A percentile compares a stretch with the other conserved stretches of the same genome.
Evolutionary conservation across 2,888 invertebrate species (phyloP).

Genomic region (Craniophora ligustri): DNA sequence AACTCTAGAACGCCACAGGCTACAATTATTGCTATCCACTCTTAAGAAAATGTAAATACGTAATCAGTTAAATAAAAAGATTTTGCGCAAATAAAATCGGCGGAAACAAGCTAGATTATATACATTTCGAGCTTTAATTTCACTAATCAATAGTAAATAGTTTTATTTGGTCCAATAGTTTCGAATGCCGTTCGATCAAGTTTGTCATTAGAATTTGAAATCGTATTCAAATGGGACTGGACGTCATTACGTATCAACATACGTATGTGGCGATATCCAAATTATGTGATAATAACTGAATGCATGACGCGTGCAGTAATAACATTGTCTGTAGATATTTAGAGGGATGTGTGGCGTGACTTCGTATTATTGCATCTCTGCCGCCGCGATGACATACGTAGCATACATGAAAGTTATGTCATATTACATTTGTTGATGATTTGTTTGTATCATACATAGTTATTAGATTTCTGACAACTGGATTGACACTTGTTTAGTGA

Average conservation of each 20-base stretch:
- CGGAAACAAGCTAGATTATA: not conserved
- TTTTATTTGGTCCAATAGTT: conserved; percentile 28
- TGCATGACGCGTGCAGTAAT: conserved; percentile 65
- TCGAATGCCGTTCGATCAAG: conserved; percentile 46
- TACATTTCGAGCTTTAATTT: not conserved
- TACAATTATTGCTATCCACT: too few relatives aligned
- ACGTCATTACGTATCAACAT: conserved; percentile 56
- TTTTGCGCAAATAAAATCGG: not conserved
- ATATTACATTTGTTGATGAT: conserved; percentile 29
- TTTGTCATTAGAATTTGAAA: conserved; percentile 62
- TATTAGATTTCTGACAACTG: too few relatives aligned
- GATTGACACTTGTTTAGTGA: too few relatives aligned
- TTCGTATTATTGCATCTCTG: conserved; percentile 61
- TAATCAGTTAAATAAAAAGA: too few relatives aligned
- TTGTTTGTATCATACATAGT: not conserved
- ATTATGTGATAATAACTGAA: conserved; percentile 71
- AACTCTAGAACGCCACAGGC: too few relatives aligned
- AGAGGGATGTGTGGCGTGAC: conserved; percentile 56
- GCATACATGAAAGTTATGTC: conserved; percentile 53
- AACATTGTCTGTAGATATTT: conserved; percentile 60
- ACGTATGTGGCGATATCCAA: conserved; percentile 64
- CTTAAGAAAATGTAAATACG: too few relatives aligned
- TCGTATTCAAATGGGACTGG: conserved; percentile 63
- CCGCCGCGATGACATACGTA: conserved; percentile 54
- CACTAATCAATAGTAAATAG: conserved; percentile 34